Evolutionary conservation across 2,797 vertebrate genomes (phyloP), one percentile per base, ranked within the genome.

Genomic region (Remorina albescens): DNA sequence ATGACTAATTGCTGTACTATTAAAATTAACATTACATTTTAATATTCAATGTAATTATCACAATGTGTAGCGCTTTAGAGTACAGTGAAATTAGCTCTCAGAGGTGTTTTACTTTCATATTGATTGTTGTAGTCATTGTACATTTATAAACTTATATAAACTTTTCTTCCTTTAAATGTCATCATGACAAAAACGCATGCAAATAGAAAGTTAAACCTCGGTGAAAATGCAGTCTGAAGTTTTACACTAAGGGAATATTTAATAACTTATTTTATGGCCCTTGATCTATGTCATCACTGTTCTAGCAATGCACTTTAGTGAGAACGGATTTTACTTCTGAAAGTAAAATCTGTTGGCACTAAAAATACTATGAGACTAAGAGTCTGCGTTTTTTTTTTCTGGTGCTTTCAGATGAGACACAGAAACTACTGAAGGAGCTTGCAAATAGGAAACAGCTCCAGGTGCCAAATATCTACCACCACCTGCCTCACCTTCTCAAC

Each of bases 391-490:
- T n/a, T n/a, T n/a, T n/a, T n/a, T n/a, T n/a, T n/a, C n/a, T n/a
- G n/a, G n/a, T n/a, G 1, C 26, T 75, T 88, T 62, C 91, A 99
- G 98, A 97, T 93, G 97, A 98, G 85, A 98, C 98, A 0, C 94
- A 98, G 92, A 99, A 98, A 89, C 93, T 99, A 63, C 89, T 99
- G 82, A 99, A 97, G 89, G 97, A 99, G 78, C 93, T 99, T 67
- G 94, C 96, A 63, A 96, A 94, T 65, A 96, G 91, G 92, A 98
- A 97, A 90, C 94, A 97, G 86, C 96, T 99, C 84, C 97, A 99
- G 94, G 96, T 99, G 94, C 98, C 98, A 95, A 99, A 95, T 93
- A 98, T 99, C 92, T 99, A 98, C 94, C 96, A 99, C 93, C 97
- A 99, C 93, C 94, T 99, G 95, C 98, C 98, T 94, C 98, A 99